Conservation (phyloP, 2,113 vertebrate species). For the Aplodontia rufa region DNA sequence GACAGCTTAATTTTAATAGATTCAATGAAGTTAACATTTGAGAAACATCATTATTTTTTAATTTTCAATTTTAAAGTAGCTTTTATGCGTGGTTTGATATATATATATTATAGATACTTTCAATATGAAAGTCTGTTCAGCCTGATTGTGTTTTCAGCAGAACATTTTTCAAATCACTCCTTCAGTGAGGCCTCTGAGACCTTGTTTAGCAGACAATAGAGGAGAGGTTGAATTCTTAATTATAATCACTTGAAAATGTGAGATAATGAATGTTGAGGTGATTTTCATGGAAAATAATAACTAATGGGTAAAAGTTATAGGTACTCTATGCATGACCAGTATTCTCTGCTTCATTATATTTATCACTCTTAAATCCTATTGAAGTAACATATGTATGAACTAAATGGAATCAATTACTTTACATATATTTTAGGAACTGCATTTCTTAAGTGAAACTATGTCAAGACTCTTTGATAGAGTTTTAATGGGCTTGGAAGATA, state of each 20-base stretch:
- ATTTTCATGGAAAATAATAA: conserved; percentile 5
- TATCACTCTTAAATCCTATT: conserved; percentile 26
- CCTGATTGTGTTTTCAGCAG: neutral
- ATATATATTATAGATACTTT: neutral
- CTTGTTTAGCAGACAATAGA: neutral
- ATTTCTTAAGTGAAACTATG: conserved; percentile 40
- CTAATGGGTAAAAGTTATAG: conserved; percentile 41
- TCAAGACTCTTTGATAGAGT: neutral
- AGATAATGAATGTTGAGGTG: neutral
- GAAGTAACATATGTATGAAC: conserved; percentile 36
- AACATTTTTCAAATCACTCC: neutral
- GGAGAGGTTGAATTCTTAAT: conserved; percentile 33
- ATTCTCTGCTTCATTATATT: conserved; percentile 48
- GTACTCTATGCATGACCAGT: neutral
- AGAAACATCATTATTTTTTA: neutral
- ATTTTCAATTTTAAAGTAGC: neutral
- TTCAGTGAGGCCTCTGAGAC: neutral
- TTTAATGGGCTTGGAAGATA: conserved; percentile 46
- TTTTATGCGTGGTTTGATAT: neutral
- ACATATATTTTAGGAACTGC: conserved; percentile 43
- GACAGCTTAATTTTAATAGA: neutral
- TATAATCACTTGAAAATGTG: conserved; percentile 45
- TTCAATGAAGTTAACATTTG: neutral
- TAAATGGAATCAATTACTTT: conserved; percentile 51
- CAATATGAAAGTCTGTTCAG: neutral